Evolutionary conservation across 2,797 vertebrate species (phyloP), one percentile per base, ranked within the genome.

Genomic region (Nyctibius grandis): DNA sequence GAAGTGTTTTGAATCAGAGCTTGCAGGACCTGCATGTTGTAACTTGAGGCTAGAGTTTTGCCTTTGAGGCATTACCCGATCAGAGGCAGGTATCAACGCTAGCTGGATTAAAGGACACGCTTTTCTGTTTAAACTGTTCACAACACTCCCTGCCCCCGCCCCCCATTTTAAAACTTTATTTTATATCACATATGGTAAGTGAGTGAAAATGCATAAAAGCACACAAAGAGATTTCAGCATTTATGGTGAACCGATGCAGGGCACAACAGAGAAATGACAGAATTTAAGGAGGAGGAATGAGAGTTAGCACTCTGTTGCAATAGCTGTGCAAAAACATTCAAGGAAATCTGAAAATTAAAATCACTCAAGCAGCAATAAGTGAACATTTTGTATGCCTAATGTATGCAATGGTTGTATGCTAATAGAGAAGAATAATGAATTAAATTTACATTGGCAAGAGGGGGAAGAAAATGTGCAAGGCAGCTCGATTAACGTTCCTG

Each of bases 321-420:
- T 34, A 82, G 68, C 70, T 0, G 0, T 77, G 74, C 74, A 94
- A 64, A 93, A 93, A 65, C 1, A 0, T 94, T 87, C 25, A 64
- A 76, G 72, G 57, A 92, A 89, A 89, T 92, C 84, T 92, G 89
- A 94, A 97, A 96, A 95, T 94, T 94, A 91, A 95, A 94, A 91
- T 85, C 88, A 80, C 70, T 95, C 93, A 88, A 75, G 94, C 96
- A 91, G 93, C 86, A 95, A 94, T 96, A 95, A 95, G 69, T 80
- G 94, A 94, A 93, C 88, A 87, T 95, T 96, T 94, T 95, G 91
- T 92, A 77, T 97, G 86, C 91, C 88, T 96, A 82, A 93, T 90
- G 83, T 96, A 91, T 95, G 94, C 93, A 93, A 63, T 96, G 68
- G 80, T 94, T 94, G 65, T 93, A 89, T 95, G 91, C 89, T 96